Percentiles rank a stretch among this genome's conserved stretches.
phyloP scores from a whole-genome alignment of 2,113 vertebrate species.

The Toxotes jaculatrix region DNA sequence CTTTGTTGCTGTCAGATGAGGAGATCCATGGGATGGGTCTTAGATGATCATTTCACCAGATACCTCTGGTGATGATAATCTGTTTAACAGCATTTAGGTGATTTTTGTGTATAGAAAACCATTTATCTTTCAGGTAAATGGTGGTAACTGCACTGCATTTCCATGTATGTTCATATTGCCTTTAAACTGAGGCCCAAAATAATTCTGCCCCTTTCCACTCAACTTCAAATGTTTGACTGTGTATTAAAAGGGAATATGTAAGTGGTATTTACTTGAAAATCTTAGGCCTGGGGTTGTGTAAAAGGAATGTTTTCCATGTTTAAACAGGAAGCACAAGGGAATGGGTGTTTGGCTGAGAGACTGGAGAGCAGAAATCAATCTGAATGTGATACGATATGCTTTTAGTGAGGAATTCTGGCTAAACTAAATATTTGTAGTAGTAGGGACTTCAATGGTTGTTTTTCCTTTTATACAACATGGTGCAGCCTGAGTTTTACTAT shows the following conservation, averaged over 20 bases:
- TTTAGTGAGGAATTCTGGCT: conserved; percentile 6
- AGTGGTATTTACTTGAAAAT: conserved; percentile 55
- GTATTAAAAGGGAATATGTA: conserved; percentile 58
- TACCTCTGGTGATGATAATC: no score
- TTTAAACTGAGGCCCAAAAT: neutral
- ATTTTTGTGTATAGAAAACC: no score
- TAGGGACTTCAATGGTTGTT: neutral
- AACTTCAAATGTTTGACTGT: conserved; percentile 24
- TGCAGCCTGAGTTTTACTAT: neutral
- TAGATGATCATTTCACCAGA: no score
- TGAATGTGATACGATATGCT: conserved; percentile 36
- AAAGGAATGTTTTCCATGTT: conserved; percentile 50
- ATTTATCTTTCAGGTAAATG: neutral
- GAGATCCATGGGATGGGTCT: no score
- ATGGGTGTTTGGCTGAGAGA: conserved; percentile 27
- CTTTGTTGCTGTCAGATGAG: no score
- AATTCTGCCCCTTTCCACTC: conserved; percentile 17
- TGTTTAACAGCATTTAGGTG: no score
- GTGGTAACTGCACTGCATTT: neutral
- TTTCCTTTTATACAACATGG: neutral
- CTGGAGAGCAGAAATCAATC: conserved; percentile 44
- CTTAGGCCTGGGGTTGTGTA: conserved; percentile 8
- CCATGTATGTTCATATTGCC: conserved; percentile 24
- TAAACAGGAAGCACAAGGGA: conserved; percentile 38
- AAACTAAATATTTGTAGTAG: neutral